Percentiles rank a stretch among this genome's conserved stretches.
These are phyloP conservation scores for Pristionchus japonicus DNA, from an alignment of 2,888 invertebrate species.

Conservation along the genomic window DNA sequence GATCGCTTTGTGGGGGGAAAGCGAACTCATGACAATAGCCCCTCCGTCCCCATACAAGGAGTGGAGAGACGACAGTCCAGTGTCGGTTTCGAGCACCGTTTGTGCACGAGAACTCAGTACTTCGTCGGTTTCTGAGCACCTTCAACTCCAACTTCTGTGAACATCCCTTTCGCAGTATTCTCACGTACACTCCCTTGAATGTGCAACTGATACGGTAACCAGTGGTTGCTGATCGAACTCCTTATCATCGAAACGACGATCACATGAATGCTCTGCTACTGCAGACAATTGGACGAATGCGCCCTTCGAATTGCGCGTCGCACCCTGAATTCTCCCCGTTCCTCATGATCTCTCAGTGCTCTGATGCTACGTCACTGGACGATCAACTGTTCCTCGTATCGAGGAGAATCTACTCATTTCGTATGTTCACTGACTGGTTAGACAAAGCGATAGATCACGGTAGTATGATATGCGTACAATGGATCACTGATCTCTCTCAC, in stretches of 20 bases:
- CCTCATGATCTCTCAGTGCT: background rate
- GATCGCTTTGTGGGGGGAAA: conserved; percentile 4
- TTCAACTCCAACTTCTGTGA: too few species aligned
- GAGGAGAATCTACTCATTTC: too few species aligned
- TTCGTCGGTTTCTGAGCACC: background rate
- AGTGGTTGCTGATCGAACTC: background rate
- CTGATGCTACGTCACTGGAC: background rate
- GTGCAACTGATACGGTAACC: background rate
- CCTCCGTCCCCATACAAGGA: background rate
- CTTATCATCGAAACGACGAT: background rate
- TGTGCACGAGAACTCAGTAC: background rate
- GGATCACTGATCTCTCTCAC: background rate
- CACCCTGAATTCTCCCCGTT: background rate
- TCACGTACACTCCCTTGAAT: background rate
- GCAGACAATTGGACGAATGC: background rate
- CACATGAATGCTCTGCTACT: background rate
- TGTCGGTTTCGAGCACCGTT: background rate
- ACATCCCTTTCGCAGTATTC: too few species aligned
- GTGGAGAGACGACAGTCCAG: background rate
- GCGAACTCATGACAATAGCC: conserved; percentile 23
- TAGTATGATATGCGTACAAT: background rate
- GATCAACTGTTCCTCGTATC: background rate
- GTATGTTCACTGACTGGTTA: background rate
- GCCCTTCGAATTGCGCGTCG: background rate
- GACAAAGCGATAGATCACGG: background rate